Base-by-base conservation (phyloP, 2,888 invertebrate genomes). In the Megamerina dolium region DNA sequence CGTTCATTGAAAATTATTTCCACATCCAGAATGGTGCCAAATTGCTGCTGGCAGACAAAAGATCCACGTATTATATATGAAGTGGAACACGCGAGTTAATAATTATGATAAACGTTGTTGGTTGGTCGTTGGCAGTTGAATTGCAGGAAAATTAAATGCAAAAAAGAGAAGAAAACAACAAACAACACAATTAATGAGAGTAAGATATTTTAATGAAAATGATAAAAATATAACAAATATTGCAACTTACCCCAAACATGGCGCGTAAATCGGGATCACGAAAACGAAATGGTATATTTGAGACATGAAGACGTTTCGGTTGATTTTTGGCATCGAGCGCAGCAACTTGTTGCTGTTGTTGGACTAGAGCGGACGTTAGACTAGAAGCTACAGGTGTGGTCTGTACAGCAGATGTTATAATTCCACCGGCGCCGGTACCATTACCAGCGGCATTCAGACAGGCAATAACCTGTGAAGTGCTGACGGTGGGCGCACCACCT, bases 1-100 rank as follows among this genome's bases (percentile, higher is more conserved):
- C 97, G 82, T 78, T 99, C 97, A 77, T 99, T 99, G 82, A 97
- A 99, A 75, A 97, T 97, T 69, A 97, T 99, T 83, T 99, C 97
- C 75, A 96, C 97, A 78, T 97, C 97, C 74, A 96, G 82, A 73
- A 99, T 97, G 68, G 88, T 85, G 73, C 97, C 97, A 78, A 90
- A 97, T 87, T 95, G 94, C 93, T 95, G 53, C 37, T 49, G 53
- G 48, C 46, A 23, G 39, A 5, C 43, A 31, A 37, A 21, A 27
- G 39, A 37, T 50, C 47, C 48, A 39, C 43, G 32, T 16, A 39
- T 37, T 48, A 49, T 49, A 48, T 46, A 48, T 51, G 47, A 55
- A n/a, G n/a, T n/a, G n/a, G n/a, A n/a, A n/a, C n/a, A n/a, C n/a
- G n/a, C n/a, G n/a, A 20, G 26, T 37, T 13, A 26, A 30, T 23